Base-by-base conservation (phyloP, 1,140 invertebrate genomes). In the Vanessa atalanta region DNA sequence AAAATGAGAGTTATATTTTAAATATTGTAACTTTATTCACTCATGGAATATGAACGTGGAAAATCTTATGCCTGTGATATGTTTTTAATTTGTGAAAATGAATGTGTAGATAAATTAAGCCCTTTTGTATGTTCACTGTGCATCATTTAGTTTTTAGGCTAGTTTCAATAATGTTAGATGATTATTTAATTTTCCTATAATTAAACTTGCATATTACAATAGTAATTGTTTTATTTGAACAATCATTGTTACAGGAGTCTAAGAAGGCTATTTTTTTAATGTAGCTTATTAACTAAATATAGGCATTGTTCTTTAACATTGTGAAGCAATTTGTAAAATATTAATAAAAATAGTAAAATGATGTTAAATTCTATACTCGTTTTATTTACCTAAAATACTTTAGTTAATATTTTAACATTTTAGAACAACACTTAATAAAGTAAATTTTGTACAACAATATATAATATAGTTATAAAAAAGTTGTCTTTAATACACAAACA, bases 11-110 rank as follows among this genome's bases (percentile, higher is more conserved):
- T 57, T 64, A 64, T 64, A 64, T 64, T 64, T 64, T 64, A 20
- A 23, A 57, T 57, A 57, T 57, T 57, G 53, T 65, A 47, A 65
- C 26, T 64, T 37, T 26, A 1, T 68, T 23, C 14, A 47, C 16
- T 53, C 9, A 65, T 14, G 37, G 12, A 15, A 15, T 15, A 53
- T 37, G 47, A 65, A 16, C 26, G 53, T 67, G 65, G 65, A 73
- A 71, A 47, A 73, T 79, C 55, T 70, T 73, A 63, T 60, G 76
- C 76, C 77, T 76, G 75, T 79, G 74, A 71, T 75, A 76, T 73
- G 53, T 77, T 72, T 67, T 43, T 31, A 31, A 71, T 72, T 79
- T 74, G 60, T 68, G 71, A 67, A 67, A 65, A 55, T 65, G 53
- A 47, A 60, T 67, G 57, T 69, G 37, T 57, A 57, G 53, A 47